Conservation (phyloP, 2,113 vertebrate species). For the Sus scrofa region DNA sequence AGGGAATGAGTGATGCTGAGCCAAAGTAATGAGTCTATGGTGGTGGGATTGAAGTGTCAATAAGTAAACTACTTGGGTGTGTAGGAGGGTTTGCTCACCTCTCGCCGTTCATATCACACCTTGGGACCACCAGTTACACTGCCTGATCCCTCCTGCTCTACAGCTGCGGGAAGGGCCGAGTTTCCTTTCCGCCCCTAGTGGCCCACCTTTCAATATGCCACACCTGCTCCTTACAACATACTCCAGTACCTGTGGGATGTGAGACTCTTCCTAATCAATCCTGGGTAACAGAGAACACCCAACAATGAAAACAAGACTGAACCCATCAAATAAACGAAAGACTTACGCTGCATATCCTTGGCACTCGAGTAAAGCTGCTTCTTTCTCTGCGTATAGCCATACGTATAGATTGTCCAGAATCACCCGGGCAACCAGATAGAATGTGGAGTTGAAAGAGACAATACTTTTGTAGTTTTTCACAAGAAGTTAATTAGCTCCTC, state of each 20-base stretch:
- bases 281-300: background rate
- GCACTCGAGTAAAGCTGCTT: constrained; percentile 21
- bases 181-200: background rate
- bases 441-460: constrained; percentile 52
- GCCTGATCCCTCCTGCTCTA: background rate
- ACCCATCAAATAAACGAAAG: constrained; percentile 44
- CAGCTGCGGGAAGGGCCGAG: background rate
- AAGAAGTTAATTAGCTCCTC: constrained; percentile 66
- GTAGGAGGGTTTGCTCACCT: background rate
- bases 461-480: constrained; percentile 50
- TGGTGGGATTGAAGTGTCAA: background rate
- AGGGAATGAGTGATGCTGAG: background rate
- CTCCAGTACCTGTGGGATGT: background rate
- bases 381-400: background rate
- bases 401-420: constrained; percentile 12
- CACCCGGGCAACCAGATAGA: constrained; percentile 59
- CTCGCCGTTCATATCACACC: background rate
- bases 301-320: background rate
- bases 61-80: background rate
- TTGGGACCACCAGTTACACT: background rate
- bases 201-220: background rate
- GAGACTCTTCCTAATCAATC: constrained; percentile 29
- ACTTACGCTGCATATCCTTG: constrained; percentile 39
- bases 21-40: background rate
- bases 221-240: background rate